Conservation (phyloP, 2,888 invertebrate genomes). For the Hipparchia semele region DNA sequence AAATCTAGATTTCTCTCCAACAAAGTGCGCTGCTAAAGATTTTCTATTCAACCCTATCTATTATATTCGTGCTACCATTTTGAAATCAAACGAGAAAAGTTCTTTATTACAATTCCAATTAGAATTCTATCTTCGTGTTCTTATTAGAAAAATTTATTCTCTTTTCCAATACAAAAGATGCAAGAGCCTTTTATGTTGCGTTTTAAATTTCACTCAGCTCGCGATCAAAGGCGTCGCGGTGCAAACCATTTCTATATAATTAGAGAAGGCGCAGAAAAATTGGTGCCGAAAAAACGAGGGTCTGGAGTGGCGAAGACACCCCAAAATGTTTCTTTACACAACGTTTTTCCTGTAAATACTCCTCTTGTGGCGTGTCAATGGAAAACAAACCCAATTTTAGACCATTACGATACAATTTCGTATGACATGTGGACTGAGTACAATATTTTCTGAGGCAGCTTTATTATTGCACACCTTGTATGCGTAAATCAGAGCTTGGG, state of each 20-base stretch:
- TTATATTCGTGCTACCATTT: conserved; percentile 6
- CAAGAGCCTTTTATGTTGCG: conserved; percentile 27
- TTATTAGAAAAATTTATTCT: conserved; percentile 27
- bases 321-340: conserved; percentile 75
- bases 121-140: conserved; percentile 23
- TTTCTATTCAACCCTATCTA: conserved; percentile 10
- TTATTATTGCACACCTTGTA: conserved; percentile 83
- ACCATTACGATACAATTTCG: conserved; percentile 53
- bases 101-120: conserved; percentile 23
- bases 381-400: conserved; percentile 56
- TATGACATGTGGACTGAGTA: conserved; percentile 53
- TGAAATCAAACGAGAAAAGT: conserved; percentile 17
- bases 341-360: conserved; percentile 74
- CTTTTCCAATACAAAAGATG: conserved; percentile 17
- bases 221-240: conserved; percentile 68
- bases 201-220: conserved; percentile 50
- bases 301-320: conserved; percentile 68
- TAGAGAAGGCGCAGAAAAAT: conserved; percentile 73
- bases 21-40: conserved; percentile 6
- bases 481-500: conserved; percentile 81
- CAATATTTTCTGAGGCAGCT: conserved; percentile 75
- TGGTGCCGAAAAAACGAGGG: conserved; percentile 71
- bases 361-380: conserved; percentile 49
- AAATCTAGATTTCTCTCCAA: conserved; percentile 5
- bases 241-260: conserved; percentile 81